A percentile compares a stretch with the other conserved stretches of the same genome.
Conservation (phyloP, 2,113 vertebrate species). For the Antennarius striatus region DNA sequence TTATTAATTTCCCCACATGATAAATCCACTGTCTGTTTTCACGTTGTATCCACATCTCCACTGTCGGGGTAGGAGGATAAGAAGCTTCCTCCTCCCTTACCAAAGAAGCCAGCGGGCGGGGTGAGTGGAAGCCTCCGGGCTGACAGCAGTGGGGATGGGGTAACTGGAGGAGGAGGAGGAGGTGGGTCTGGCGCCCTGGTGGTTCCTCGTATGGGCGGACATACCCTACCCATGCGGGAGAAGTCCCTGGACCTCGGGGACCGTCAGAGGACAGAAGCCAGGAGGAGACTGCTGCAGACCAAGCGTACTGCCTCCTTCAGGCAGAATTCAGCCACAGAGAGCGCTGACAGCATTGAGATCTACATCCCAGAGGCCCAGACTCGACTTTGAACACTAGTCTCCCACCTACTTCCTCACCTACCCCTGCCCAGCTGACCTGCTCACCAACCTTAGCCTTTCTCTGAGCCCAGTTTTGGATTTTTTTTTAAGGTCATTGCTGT, state of each 20-base stretch:
- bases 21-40: slow-evolving; percentile 40
- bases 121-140: slow-evolving; percentile 77
- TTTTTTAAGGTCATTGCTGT: slow-evolving; percentile 14
- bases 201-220: slow-evolving; percentile 70
- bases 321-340: slow-evolving; percentile 98
- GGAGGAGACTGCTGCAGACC: slow-evolving; percentile 93
- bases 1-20: slow-evolving; percentile 4
- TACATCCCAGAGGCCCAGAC: slow-evolving; percentile 99
- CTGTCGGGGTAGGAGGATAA: slow-evolving; percentile 76
- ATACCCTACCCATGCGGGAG: slow-evolving; percentile 77
- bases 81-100: slow-evolving; percentile 83
- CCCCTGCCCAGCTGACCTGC: slow-evolving; percentile 10
- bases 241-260: slow-evolving; percentile 85
- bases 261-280: slow-evolving; percentile 93
- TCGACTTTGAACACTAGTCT: slow-evolving; percentile 85
- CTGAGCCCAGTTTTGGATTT: slow-evolving; percentile 41
- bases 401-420: slow-evolving; percentile 12
- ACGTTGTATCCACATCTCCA: slow-evolving; percentile 27
- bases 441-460: slow-evolving; percentile 37
- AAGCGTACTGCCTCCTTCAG: slow-evolving; percentile 95
- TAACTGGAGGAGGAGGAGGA: slow-evolving; percentile 47
- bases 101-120: slow-evolving; percentile 82
- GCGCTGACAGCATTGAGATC: slow-evolving; percentile 99
- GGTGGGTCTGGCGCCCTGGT: slow-evolving; percentile 68
- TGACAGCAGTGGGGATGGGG: slow-evolving; percentile 68